phyloP scores from a whole-genome alignment of 2,113 vertebrate genomes.

The Halichoeres trimaculatus region DNA sequence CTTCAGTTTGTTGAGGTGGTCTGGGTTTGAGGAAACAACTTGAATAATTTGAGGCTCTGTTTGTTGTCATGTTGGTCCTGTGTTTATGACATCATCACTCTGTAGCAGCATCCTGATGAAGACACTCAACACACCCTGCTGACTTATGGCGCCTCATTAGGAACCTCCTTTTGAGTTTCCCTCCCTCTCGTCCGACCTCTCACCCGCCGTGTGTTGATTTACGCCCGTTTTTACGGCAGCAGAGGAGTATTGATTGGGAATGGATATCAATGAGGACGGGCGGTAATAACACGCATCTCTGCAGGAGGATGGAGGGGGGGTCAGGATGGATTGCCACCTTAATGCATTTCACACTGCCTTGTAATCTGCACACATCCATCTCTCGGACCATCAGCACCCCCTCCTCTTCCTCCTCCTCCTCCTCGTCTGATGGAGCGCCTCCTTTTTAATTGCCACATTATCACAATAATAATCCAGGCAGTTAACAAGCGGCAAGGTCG shows the following conservation, averaged over 20 bases:
- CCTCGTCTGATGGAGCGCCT: slow-evolving; percentile 72
- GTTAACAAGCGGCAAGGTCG: slow-evolving; percentile 82
- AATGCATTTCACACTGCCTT: slow-evolving; percentile 74
- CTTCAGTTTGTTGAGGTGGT: too few species aligned
- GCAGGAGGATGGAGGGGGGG: slow-evolving; percentile 35
- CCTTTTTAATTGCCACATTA: slow-evolving; percentile 84
- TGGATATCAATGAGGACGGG: slow-evolving; percentile 74
- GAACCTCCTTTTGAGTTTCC: slow-evolving; percentile 45
- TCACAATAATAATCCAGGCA: slow-evolving; percentile 82
- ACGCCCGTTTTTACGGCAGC: slow-evolving; percentile 53
- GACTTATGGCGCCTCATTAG: slow-evolving; percentile 69
- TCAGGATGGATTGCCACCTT: slow-evolving; percentile 73
- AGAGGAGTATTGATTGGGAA: slow-evolving; percentile 73
- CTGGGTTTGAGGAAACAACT: too few species aligned
- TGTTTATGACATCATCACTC: slow-evolving; percentile 23
- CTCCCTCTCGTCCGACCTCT: neutral
- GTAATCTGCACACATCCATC: slow-evolving; percentile 78
- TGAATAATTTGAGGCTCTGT: too few species aligned
- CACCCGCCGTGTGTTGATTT: slow-evolving; percentile 56
- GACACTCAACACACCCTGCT: slow-evolving; percentile 44
- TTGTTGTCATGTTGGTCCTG: too few species aligned
- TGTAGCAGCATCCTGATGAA: slow-evolving; percentile 12
- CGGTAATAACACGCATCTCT: slow-evolving; percentile 56
- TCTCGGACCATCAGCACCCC: slow-evolving; percentile 56
- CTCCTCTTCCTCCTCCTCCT: neutral